Percentiles rank a stretch among this genome's conserved stretches.
These are phyloP conservation scores for Psittacula cyanocephala DNA, from an alignment of 2,113 vertebrate genomes.

Conservation along the genomic window DNA sequence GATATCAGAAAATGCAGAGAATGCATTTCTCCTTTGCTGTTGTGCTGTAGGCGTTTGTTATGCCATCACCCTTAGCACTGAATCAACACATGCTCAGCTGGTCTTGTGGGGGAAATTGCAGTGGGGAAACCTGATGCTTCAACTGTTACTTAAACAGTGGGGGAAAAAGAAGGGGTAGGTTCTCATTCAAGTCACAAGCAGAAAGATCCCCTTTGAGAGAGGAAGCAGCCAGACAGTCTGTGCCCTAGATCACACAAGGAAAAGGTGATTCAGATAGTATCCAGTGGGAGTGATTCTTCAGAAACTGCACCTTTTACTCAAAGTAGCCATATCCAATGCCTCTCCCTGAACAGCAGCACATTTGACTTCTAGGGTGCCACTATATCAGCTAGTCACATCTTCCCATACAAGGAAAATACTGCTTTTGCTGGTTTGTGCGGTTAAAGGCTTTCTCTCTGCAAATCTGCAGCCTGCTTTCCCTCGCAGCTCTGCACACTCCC, in stretches of 20 bases:
- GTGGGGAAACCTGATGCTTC: neutral
- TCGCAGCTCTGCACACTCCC: neutral
- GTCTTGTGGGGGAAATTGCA: neutral
- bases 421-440: neutral
- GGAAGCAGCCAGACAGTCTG: too few relatives aligned
- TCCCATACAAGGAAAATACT: neutral
- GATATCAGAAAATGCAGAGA: neutral
- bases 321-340: neutral
- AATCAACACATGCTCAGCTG: neutral
- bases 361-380: neutral
- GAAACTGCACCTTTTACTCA: neutral
- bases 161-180: neutral
- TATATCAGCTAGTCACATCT: neutral
- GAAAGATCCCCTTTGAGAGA: neutral
- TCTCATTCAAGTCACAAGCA: neutral
- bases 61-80: neutral
- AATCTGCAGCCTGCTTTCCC: neutral
- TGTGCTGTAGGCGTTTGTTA: neutral
- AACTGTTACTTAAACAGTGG: neutral
- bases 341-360: neutral
- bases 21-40: neutral
- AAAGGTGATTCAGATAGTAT: neutral
- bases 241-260: neutral
- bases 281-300: neutral
- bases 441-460: neutral